Percentiles rank a stretch among this genome's conserved stretches.
These are phyloP conservation scores for Phoenicopterus ruber DNA, from an alignment of 2,113 vertebrate genomes.

Conservation along the genomic window DNA sequence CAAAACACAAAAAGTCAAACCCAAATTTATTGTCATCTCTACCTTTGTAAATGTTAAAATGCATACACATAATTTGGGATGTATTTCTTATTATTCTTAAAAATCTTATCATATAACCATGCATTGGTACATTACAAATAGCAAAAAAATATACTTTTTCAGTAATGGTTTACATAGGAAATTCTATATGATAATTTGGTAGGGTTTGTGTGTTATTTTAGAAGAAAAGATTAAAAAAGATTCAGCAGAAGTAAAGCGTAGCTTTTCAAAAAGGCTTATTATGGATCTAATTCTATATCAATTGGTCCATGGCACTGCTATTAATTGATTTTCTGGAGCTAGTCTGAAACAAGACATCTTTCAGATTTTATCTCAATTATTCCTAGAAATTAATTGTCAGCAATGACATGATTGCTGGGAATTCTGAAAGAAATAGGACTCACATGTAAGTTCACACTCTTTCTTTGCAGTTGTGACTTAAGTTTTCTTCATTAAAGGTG, in stretches of 20 bases:
- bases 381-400: background rate
- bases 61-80: background rate
- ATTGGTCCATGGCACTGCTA: background rate
- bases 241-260: background rate
- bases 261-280: background rate
- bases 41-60: background rate
- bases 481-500: background rate
- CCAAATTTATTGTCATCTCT: background rate
- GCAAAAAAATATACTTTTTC: background rate
- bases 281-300: background rate
- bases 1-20: background rate
- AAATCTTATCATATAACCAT: background rate
- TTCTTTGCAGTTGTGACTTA: background rate
- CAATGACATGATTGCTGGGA: background rate
- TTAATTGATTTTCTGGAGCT: background rate
- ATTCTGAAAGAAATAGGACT: background rate
- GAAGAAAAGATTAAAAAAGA: background rate
- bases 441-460: background rate
- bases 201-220: background rate
- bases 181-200: background rate
- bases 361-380: background rate
- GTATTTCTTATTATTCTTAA: background rate
- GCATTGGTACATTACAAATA: background rate
- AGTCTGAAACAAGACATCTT: background rate
- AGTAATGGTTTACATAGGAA: background rate